Percentiles rank a stretch among this genome's conserved stretches.
Evolutionary conservation across 2,888 invertebrate species (phyloP).

Genomic region (Nymphalis c-album): DNA sequence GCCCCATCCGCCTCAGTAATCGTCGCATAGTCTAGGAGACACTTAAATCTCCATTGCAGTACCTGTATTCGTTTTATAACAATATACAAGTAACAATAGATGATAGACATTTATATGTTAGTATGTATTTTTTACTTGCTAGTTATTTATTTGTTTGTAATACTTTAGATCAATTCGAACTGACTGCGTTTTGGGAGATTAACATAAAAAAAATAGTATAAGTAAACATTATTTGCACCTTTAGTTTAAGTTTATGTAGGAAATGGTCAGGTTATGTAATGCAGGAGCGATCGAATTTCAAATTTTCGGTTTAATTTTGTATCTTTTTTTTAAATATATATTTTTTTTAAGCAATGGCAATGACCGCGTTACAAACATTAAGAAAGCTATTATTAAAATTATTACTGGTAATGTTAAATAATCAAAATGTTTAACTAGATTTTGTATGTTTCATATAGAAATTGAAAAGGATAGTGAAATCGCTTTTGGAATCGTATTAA

Average conservation of each 20-base stretch:
- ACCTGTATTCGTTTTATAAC: constrained; percentile 74
- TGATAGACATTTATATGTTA: constrained; percentile 56
- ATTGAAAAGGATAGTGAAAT: too few relatives aligned
- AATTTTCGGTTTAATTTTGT: constrained; percentile 9
- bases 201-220: constrained; percentile 65
- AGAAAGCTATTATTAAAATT: constrained; percentile 1
- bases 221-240: constrained; percentile 66
- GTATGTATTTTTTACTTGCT: constrained; percentile 61
- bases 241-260: constrained; percentile 59
- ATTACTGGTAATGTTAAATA: too few relatives aligned
- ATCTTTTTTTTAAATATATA: not conserved
- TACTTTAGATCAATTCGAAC: constrained; percentile 72
- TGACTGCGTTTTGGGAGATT: constrained; percentile 76
- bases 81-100: constrained; percentile 68
- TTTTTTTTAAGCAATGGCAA: not conserved
- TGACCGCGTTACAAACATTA: not conserved
- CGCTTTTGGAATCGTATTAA: too few relatives aligned
- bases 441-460: too few relatives aligned
- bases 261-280: constrained; percentile 18
- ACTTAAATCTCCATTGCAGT: constrained; percentile 72
- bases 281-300: not conserved
- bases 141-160: constrained; percentile 68
- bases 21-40: constrained; percentile 52
- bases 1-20: constrained; percentile 17
- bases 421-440: too few relatives aligned